phyloP scores from a whole-genome alignment of 1,140 invertebrate genomes.

The Physella acuta region DNA sequence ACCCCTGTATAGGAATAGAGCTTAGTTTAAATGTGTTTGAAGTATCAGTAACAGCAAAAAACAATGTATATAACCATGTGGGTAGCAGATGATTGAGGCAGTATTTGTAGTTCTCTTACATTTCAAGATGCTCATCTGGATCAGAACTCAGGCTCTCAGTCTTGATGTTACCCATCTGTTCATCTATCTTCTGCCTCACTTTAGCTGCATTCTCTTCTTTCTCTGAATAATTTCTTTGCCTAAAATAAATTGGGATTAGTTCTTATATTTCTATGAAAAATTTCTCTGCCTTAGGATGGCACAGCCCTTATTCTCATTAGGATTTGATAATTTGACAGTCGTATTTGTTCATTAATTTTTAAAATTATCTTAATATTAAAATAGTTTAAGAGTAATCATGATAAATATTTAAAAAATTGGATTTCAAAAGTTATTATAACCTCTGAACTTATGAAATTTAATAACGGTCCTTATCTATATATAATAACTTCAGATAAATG shows the following conservation, averaged over 20 bases:
- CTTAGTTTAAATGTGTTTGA: neutral
- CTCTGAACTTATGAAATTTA: no score
- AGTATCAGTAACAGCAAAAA: neutral
- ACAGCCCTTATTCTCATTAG: neutral
- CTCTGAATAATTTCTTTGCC: slow-evolving; percentile 1
- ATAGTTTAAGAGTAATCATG: neutral
- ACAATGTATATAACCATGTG: no score
- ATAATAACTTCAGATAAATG: neutral
- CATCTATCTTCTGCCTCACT: neutral
- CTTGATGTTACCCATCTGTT: neutral
- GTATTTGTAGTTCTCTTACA: no score
- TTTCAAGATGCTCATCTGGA: slow-evolving; percentile 6
- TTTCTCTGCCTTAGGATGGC: neutral
- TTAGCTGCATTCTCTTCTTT: slow-evolving; percentile 5
- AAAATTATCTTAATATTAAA: neutral
- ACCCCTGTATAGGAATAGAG: neutral
- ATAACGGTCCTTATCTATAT: no score
- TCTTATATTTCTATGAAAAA: neutral
- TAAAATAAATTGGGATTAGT: no score
- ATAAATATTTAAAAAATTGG: neutral
- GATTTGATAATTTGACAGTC: neutral
- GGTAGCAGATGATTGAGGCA: no score
- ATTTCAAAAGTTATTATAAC: neutral
- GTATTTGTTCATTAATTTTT: neutral
- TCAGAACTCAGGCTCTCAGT: neutral